Conservation (phyloP, 2,888 invertebrate genomes). For the Limnephilus auricula region DNA sequence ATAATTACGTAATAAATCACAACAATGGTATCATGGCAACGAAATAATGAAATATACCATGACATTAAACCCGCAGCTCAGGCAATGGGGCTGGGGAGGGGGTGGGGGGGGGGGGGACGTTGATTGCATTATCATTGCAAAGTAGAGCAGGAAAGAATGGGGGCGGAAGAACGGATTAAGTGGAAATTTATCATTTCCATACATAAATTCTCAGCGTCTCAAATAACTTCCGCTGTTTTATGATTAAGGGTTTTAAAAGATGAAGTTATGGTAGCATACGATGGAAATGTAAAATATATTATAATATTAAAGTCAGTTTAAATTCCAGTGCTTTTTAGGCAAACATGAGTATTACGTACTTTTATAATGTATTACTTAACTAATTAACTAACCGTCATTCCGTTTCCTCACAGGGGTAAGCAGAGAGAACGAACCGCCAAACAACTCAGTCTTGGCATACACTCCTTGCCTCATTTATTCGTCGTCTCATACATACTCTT, state of each 20-base stretch:
- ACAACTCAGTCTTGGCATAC: no score
- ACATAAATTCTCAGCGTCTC: slow-evolving; percentile 44
- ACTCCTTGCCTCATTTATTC: no score
- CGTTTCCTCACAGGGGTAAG: no score
- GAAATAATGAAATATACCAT: slow-evolving; percentile 61
- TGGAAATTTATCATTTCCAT: slow-evolving; percentile 52
- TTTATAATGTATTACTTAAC: no score
- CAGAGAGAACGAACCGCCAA: no score
- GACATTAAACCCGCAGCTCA: neutral
- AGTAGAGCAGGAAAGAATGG: slow-evolving; percentile 46
- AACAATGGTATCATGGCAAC: slow-evolving; percentile 4
- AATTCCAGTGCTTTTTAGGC: no score
- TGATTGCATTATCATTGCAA: slow-evolving; percentile 67
- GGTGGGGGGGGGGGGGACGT: slow-evolving; percentile 48
- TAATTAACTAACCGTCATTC: no score
- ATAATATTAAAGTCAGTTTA: neutral
- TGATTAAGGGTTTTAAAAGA: slow-evolving; percentile 19
- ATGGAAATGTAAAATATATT: neutral
- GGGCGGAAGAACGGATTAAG: slow-evolving; percentile 50
- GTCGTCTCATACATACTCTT: no score
- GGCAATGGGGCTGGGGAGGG: slow-evolving; percentile 46
- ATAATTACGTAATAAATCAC: neutral
- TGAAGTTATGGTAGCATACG: neutral
- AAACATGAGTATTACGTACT: no score
- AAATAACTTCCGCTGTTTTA: slow-evolving; percentile 30